Evolutionary conservation across 2,888 invertebrate species (phyloP), one percentile per base, ranked within the genome.

Genomic region (Octonoba sinensis): DNA sequence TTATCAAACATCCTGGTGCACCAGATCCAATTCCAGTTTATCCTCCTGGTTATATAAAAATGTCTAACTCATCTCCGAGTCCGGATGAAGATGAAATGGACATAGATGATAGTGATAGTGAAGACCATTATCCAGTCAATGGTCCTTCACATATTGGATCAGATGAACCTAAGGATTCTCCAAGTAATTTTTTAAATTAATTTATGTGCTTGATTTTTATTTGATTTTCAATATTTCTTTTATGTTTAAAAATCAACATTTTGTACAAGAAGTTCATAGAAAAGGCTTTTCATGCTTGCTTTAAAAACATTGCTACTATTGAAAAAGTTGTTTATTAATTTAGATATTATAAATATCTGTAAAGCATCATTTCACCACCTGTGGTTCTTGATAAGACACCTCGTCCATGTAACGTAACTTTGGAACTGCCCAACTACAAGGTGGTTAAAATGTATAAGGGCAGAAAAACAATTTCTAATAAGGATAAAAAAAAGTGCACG

Each of bases 1-100:
- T 93, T 49, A 91, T 92, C 18, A 93, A 93, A 87, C 94, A 94
- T 87, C 87, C 88, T 87, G 77, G 87, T 86, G 81, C 86, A 4
- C 60, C 83, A 27, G 85, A 77, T 73, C 85, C 86, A 22, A 77
- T 83, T 54, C 82, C 85, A 44, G 75, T 84, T 18, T 85, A 81
- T 59, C 75, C 83, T 18, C 77, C 83, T 44, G 83, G 79, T 3
- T 83, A 79, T 66, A 62, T 78, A 27, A 82, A 82, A 76, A 49
- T 66, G 15, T 70, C 74, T 6, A 57, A 66, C 46, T 72, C 82
- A n/a, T 75, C 75, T 1, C 71, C 71, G n/a, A 75, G 74, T 59
- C 73, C 81, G 47, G 83, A 83, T 66, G 79, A 77, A 75, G 75
- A 79, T 64, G 78, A 79, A 64, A 72, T 65, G 59, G 74, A 75